Percentiles rank a stretch among this genome's conserved stretches.
phyloP scores from a whole-genome alignment of 2,888 invertebrate genomes.

The Encarsia formosa region DNA sequence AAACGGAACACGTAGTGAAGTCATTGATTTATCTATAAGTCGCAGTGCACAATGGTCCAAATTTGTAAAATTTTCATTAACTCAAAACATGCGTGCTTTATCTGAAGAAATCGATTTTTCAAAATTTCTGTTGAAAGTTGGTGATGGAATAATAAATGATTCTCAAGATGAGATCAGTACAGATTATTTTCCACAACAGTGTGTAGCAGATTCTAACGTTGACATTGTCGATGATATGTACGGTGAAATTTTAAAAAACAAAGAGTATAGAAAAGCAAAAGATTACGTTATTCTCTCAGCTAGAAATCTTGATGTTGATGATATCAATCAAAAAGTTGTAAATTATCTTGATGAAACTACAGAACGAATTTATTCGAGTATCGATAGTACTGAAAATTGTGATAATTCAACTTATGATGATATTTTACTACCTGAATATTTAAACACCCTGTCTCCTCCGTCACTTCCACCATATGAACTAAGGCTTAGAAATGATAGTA shows the following conservation, averaged over 20 bases:
- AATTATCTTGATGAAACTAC: slow-evolving; percentile 3
- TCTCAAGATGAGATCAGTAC: slow-evolving; percentile 19
- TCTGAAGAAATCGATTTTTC: slow-evolving; percentile 27
- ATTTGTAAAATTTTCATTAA: slow-evolving; percentile 29
- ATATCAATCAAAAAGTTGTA: slow-evolving; percentile 24
- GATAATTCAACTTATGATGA: slow-evolving; percentile 14
- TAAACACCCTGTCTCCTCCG: slow-evolving; percentile 21
- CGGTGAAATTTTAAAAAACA: slow-evolving; percentile 17
- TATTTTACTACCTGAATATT: slow-evolving; percentile 24
- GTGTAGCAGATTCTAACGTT: slow-evolving; percentile 11
- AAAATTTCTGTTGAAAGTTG: slow-evolving; percentile 22
- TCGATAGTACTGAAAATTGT: slow-evolving; percentile 21
- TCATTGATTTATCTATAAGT: slow-evolving; percentile 20
- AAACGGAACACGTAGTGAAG: slow-evolving; percentile 17
- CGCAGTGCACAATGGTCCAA: slow-evolving; percentile 28
- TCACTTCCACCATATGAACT: slow-evolving; percentile 27
- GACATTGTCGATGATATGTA: slow-evolving; percentile 26
- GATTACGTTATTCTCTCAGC: neutral
- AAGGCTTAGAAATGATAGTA: slow-evolving; percentile 18
- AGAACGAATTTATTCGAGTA: slow-evolving; percentile 23
- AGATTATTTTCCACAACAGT: slow-evolving; percentile 16
- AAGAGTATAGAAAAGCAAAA: slow-evolving; percentile 16
- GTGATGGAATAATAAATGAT: slow-evolving; percentile 29
- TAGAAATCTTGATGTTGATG: slow-evolving; percentile 24
- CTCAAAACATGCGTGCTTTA: slow-evolving; percentile 29